Conservation (phyloP, 2,888 invertebrate species). For the Micoletzkya japonica region DNA sequence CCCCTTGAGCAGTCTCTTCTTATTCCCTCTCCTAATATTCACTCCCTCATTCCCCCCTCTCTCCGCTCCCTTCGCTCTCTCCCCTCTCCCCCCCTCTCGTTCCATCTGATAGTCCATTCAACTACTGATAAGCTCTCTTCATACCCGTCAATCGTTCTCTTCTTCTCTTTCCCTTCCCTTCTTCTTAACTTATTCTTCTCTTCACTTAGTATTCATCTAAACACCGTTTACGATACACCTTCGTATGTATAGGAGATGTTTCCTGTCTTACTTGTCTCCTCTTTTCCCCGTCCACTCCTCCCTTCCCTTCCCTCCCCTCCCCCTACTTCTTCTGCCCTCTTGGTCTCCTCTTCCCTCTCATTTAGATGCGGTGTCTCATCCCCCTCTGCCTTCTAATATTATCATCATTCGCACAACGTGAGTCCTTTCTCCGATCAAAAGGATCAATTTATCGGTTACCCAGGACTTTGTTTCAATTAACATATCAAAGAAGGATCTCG, state of each 20-base stretch:
- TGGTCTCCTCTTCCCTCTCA: too few species aligned
- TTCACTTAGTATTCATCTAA: too few species aligned
- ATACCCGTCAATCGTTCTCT: neutral
- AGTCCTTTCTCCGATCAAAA: neutral
- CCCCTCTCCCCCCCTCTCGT: neutral
- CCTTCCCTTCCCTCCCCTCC: constrained; percentile 7
- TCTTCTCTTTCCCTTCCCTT: neutral
- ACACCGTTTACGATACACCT: too few species aligned
- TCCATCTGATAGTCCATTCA: neutral
- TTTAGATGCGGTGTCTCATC: neutral
- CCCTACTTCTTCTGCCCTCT: neutral
- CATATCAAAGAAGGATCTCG: too few species aligned
- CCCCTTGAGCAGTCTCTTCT: neutral
- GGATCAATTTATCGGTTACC: too few species aligned
- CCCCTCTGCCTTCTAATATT: neutral
- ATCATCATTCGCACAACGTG: neutral
- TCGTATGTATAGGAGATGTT: too few species aligned
- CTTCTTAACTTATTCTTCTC: neutral
- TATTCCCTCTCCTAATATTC: neutral
- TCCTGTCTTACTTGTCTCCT: neutral
- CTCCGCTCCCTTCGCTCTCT: neutral
- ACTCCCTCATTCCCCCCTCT: neutral
- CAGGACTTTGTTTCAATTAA: too few species aligned
- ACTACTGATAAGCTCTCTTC: neutral
- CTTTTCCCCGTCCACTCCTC: neutral